Percentiles rank a stretch among this genome's conserved stretches.
Conservation (phyloP, 2,797 vertebrate genomes). For the Mus spretus region DNA sequence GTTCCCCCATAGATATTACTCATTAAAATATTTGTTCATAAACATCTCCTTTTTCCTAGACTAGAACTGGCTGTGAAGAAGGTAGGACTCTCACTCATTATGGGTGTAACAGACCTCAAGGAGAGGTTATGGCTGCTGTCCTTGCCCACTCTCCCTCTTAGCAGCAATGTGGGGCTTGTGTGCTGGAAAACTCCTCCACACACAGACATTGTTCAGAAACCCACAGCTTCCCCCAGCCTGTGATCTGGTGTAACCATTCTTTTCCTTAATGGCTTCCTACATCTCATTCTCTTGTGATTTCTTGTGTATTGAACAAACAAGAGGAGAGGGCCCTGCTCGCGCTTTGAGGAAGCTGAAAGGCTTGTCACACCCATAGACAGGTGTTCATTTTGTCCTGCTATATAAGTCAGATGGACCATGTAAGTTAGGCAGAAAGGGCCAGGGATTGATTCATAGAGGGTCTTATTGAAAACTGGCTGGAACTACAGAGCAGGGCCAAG, state of each 20-base stretch:
- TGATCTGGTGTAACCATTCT: neutral
- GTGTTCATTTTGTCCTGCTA: neutral
- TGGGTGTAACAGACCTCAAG: neutral
- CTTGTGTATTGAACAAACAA: slow-evolving; percentile 5
- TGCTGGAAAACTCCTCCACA: neutral
- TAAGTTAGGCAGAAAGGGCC: neutral
- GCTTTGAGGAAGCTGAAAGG: neutral
- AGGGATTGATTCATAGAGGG: neutral
- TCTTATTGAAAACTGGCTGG: neutral
- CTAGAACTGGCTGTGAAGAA: neutral
- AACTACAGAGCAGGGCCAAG: neutral
- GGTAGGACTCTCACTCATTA: neutral
- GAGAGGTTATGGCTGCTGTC: neutral
- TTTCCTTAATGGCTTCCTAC: neutral
- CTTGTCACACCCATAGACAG: too few species aligned
- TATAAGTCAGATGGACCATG: neutral
- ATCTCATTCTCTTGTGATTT: neutral
- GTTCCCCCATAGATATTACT: neutral
- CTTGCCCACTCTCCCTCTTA: neutral
- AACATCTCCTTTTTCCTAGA: neutral
- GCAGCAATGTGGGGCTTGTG: neutral
- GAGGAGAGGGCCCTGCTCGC: neutral
- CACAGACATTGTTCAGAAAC: neutral
- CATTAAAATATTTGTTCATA: neutral
- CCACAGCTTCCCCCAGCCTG: neutral